Evolutionary conservation across 1,140 invertebrate genomes (phyloP).

Genomic region (Triops longicaudatus): DNA sequence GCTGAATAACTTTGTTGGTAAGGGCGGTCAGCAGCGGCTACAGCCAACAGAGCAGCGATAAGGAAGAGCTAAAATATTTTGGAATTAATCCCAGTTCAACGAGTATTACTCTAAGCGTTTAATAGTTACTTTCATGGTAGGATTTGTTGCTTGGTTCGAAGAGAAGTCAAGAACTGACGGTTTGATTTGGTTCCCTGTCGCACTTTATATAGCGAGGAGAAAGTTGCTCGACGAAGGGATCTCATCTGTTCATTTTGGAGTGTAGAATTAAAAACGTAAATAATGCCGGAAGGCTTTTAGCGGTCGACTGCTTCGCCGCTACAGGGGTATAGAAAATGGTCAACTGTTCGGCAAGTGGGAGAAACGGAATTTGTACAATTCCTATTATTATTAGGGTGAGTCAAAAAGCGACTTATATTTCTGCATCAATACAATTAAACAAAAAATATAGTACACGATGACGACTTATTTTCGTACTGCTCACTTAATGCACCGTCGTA

Average conservation of each 20-base stretch:
- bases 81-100: neutral
- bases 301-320: too few species aligned
- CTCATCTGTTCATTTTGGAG: neutral
- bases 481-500: too few species aligned
- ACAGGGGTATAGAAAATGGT: too few species aligned
- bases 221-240: neutral
- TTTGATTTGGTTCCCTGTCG: neutral
- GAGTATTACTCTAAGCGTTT: neutral
- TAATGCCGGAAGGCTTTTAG: too few species aligned
- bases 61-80: neutral
- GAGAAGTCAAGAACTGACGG: neutral
- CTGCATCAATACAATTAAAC: too few species aligned
- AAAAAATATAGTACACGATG: too few species aligned
- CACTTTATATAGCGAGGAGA: neutral
- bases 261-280: too few species aligned
- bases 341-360: too few species aligned
- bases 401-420: too few species aligned
- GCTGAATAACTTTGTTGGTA: constrained; percentile 3
- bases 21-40: neutral
- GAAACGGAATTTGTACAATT: too few species aligned
- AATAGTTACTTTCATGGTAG: neutral
- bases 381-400: too few species aligned
- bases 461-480: too few species aligned
- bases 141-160: neutral
- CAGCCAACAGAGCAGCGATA: neutral